Evolutionary conservation across 2,797 vertebrate species (phyloP), one percentile per base, ranked within the genome.

Genomic region (Myotis pilosus): DNA sequence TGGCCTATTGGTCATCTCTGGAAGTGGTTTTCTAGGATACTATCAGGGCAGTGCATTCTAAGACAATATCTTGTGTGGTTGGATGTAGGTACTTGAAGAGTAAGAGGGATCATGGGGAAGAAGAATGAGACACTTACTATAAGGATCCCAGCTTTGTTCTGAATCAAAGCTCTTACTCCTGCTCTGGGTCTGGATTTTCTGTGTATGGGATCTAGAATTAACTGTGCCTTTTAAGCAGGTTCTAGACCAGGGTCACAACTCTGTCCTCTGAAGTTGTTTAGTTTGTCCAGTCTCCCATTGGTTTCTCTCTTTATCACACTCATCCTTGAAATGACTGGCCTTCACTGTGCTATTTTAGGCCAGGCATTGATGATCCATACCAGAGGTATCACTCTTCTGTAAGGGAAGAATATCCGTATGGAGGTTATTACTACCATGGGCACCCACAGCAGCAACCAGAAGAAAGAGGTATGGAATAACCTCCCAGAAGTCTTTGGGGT

Each of bases 331-430:
- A 44, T 41, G 30, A 76, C 76, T 23, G 82, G 8, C 20, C 15
- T 30, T 90, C 71, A 85, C 44, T 83, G 62, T 94, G 83, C 12
- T 66, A 1, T 97, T 98, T 83, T 96, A 99, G 99, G 96, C 98
- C 98, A 75, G 98, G 97, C 0, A 98, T 98, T 66, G 98, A 99
- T 94, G 98, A 98, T 33, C 90, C 93, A 0, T 95, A 97, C 5
- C 97, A 98, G 93, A 97, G 95, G 81, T 98, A 98, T 44, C 83
- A 92, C 44, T 76, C 96, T 85, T 96, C 98, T 95, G 97, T 98
- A 11, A 93, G 98, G 94, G 98, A 98, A 36, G 96, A 97, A 89
- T 98, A 98, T 11, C 41, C 80, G 25, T 97, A 97, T 57, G 94
- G 96, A 82, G 72, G 83, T 60, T 95, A 97, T 30, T 95, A 96